Evolutionary conservation across 2,888 invertebrate species (phyloP).

Genomic region (Itoplectis maculator): DNA sequence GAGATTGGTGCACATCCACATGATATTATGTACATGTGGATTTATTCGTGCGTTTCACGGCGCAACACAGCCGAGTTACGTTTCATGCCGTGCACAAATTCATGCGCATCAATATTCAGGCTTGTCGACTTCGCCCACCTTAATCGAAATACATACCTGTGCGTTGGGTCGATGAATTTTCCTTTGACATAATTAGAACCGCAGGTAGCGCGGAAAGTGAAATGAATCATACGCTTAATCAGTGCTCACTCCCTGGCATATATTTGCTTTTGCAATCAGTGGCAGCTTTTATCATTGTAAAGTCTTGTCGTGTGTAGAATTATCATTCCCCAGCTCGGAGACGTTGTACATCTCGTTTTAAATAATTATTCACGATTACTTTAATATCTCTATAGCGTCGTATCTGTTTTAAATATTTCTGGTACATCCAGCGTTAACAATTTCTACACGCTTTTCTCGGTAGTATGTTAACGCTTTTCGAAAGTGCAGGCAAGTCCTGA

Average conservation of each 20-base stretch:
- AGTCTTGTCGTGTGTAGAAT: too few relatives aligned
- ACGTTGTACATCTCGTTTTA: too few relatives aligned
- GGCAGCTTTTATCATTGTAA: too few relatives aligned
- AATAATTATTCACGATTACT: too few relatives aligned
- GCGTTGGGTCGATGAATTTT: neutral
- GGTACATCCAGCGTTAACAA: neutral
- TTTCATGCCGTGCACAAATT: neutral
- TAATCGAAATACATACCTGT: neutral
- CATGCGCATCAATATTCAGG: neutral
- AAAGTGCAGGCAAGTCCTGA: neutral
- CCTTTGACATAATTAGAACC: neutral
- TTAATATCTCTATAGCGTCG: too few relatives aligned
- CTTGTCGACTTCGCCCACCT: neutral
- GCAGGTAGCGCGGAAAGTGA: neutral
- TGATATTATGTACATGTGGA: neutral
- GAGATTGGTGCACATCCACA: neutral
- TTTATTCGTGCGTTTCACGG: constrained; percentile 3
- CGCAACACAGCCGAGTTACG: neutral
- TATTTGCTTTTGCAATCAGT: neutral
- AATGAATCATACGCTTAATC: neutral
- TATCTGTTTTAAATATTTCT: neutral
- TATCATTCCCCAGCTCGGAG: too few relatives aligned
- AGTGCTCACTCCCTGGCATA: neutral
- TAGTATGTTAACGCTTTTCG: neutral
- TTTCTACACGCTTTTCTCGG: too few relatives aligned